Evolutionary conservation across 2,888 invertebrate species (phyloP).

Genomic region (Idaea dimidiata): DNA sequence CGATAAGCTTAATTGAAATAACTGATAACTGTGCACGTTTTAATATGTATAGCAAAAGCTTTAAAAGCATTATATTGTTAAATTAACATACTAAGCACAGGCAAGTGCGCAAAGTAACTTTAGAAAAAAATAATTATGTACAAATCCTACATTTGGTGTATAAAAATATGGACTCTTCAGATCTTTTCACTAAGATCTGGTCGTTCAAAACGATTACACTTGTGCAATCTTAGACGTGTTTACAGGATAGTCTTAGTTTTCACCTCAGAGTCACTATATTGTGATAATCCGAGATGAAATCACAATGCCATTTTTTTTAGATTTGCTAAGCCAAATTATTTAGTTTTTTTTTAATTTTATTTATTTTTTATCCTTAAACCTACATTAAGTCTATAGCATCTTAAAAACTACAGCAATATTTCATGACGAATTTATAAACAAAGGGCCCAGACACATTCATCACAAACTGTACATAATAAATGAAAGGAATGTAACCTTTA

Average conservation of each 20-base stretch:
- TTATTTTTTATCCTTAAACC: slow-evolving; percentile 53
- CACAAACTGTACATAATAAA: slow-evolving; percentile 70
- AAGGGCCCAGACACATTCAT: slow-evolving; percentile 80
- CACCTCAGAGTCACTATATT: slow-evolving; percentile 51
- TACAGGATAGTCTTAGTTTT: slow-evolving; percentile 72
- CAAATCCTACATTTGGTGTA: slow-evolving; percentile 69
- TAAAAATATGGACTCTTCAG: slow-evolving; percentile 76
- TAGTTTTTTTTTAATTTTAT: slow-evolving; percentile 39
- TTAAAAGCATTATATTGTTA: slow-evolving; percentile 66
- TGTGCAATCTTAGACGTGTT: slow-evolving; percentile 71
- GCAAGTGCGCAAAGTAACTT: slow-evolving; percentile 47
- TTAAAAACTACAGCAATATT: slow-evolving; percentile 65
- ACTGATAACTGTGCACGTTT: slow-evolving; percentile 49
- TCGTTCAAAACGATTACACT: slow-evolving; percentile 78
- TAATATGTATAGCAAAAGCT: slow-evolving; percentile 64
- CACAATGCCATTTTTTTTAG: slow-evolving; percentile 70
- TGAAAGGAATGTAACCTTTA: slow-evolving; percentile 81
- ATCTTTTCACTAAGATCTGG: slow-evolving; percentile 72
- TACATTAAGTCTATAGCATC: slow-evolving; percentile 68
- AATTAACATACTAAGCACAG: slow-evolving; percentile 58
- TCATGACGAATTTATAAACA: slow-evolving; percentile 79
- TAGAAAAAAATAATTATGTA: slow-evolving; percentile 67
- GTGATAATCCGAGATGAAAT: slow-evolving; percentile 56
- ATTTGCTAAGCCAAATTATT: slow-evolving; percentile 35
- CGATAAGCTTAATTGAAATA: slow-evolving; percentile 70